Conservation (phyloP, 2,113 vertebrate species). For the Orientallactaga bullata region DNA sequence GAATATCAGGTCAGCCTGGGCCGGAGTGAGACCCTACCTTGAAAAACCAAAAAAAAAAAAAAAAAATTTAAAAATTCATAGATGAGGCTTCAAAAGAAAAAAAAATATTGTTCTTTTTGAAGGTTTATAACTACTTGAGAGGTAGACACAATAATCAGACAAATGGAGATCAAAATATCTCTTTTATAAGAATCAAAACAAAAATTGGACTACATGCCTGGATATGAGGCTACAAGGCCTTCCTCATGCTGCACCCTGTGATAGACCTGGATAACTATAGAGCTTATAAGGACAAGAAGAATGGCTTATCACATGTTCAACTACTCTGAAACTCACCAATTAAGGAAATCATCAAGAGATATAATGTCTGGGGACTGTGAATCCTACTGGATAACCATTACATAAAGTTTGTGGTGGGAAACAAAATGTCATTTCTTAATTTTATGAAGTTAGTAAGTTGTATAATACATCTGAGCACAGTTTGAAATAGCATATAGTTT, state of each 20-base stretch:
- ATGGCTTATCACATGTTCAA: neutral
- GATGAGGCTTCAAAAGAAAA: neutral
- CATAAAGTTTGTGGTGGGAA: neutral
- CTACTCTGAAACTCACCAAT: neutral
- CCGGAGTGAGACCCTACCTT: no score
- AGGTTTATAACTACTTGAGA: constrained; percentile 13
- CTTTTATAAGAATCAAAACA: constrained; percentile 15
- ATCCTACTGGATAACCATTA: neutral
- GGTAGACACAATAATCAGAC: neutral
- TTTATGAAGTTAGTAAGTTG: constrained; percentile 15
- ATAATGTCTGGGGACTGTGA: neutral
- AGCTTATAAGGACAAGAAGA: neutral
- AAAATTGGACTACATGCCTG: neutral
- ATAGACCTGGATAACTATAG: neutral
- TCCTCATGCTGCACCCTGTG: neutral
- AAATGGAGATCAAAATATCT: neutral
- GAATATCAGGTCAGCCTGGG: no score
- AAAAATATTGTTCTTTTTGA: constrained; percentile 16
- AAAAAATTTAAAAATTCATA: no score
- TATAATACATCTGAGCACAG: neutral
- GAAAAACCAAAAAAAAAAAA: no score
- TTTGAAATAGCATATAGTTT: neutral
- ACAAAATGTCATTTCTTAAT: neutral
- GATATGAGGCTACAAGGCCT: neutral
- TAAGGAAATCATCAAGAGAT: neutral